phyloP scores from a whole-genome alignment of 2,113 vertebrate species.

The Drymodes brunneopygia region DNA sequence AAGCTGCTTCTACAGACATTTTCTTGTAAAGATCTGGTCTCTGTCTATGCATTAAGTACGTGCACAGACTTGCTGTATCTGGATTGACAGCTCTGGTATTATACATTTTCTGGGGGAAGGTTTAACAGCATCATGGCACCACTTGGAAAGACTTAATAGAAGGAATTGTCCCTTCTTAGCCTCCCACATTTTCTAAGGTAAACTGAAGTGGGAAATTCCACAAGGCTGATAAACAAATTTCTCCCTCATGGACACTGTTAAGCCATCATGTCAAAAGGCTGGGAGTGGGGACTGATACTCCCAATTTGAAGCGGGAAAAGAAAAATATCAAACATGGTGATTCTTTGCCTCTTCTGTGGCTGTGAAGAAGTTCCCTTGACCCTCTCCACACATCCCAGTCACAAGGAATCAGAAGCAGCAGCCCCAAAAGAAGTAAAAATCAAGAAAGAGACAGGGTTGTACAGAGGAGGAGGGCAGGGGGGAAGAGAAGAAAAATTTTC shows the following conservation, averaged over 20 bases:
- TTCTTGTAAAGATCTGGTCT: constrained; percentile 49
- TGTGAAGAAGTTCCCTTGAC: neutral
- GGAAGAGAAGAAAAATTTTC: neutral
- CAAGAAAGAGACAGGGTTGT: neutral
- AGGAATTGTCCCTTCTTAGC: neutral
- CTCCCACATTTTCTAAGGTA: constrained; percentile 9
- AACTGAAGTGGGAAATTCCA: neutral
- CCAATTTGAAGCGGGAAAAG: neutral
- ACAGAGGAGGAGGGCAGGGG: neutral
- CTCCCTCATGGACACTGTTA: neutral
- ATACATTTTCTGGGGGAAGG: constrained; percentile 12
- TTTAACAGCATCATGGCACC: constrained; percentile 44
- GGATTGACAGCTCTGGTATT: constrained; percentile 30
- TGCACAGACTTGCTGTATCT: constrained; percentile 30
- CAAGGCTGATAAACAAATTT: constrained; percentile 1
- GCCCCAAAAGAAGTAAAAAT: neutral
- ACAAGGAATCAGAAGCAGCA: neutral
- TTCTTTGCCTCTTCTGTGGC: neutral
- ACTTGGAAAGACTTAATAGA: constrained; percentile 36
- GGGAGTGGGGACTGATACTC: neutral
- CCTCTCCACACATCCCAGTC: neutral
- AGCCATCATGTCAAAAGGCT: neutral
- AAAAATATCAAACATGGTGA: neutral
- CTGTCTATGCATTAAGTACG: constrained; percentile 36
- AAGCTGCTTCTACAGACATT: constrained; percentile 43